These are phyloP conservation scores for Australoheros scitulus DNA, from an alignment of 2,113 vertebrate genomes.

Conservation along the genomic window DNA sequence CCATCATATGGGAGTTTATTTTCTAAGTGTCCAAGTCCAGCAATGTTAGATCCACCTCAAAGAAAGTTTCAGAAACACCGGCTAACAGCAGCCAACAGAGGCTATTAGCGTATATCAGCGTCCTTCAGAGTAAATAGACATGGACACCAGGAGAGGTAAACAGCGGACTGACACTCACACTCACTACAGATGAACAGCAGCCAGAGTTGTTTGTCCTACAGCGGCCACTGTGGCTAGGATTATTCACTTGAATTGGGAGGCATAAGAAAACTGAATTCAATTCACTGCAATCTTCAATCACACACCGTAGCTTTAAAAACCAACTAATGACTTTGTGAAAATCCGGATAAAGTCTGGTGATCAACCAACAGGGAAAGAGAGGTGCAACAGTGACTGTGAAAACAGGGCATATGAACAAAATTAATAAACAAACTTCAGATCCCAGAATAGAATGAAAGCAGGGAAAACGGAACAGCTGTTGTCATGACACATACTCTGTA, in stretches of 20 bases:
- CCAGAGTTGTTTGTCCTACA: background rate
- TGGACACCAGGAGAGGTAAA: background rate
- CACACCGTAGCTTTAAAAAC: background rate
- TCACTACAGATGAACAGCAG: background rate
- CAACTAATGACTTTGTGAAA: background rate
- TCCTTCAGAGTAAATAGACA: background rate
- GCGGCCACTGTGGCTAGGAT: background rate
- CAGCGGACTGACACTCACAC: background rate
- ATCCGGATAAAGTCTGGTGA: background rate
- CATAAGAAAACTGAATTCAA: background rate
- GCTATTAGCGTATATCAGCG: too few species aligned
- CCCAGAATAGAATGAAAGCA: background rate
- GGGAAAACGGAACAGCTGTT: background rate
- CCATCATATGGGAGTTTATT: background rate
- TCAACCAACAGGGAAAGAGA: background rate
- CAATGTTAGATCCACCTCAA: background rate
- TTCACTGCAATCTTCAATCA: background rate
- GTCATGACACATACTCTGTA: background rate
- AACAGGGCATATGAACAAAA: conserved; percentile 14
- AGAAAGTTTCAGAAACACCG: background rate
- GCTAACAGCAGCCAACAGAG: background rate
- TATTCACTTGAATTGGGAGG: background rate
- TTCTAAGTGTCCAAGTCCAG: background rate
- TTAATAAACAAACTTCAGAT: conserved; percentile 15
- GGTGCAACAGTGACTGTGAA: background rate